Base-by-base conservation (phyloP, 2,888 invertebrate genomes). In the Acrobasis suavella region DNA sequence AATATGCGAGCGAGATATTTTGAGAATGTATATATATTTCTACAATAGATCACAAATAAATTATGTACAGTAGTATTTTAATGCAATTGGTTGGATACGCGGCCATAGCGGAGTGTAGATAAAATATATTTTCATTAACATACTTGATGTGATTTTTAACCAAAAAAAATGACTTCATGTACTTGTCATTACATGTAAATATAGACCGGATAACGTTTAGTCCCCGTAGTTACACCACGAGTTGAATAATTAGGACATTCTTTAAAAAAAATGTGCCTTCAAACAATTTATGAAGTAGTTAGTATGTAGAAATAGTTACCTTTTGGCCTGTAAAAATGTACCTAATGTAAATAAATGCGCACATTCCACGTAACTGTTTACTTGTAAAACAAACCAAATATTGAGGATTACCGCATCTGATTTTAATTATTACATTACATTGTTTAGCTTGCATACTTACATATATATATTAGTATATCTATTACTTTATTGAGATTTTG, bases 111-210 rank as follows among this genome's bases (percentile, higher is more conserved):
- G 80, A 82, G 82, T 83, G 78, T 88, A 88, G 83, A 78, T 80
- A 77, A 69, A 75, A 72, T 83, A 85, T 86, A 85, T 88, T 88
- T 87, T 86, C 85, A 84, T 72, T 89, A 88, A 81, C 78, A 81
- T 85, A 86, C 82, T 86, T 84, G 81, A 87, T 89, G 91, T 91
- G 91, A 91, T 91, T 88, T 85, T 81, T 89, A 90, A 89, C 90
- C 89, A 91, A 91, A 90, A 78, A 83, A 77, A 82, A 77, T 78
- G 69, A 86, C 83, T 82, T 84, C 85, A 65, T 56, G 77, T 77
- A 76, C 79, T 82, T 80, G 78, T 82, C 80, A 83, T 82, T 80
- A 79, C 81, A 75, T 85, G 83, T 85, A 84, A 83, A 85, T 85
- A 85, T 56, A 22, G 42, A 17, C 16, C 39, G 39, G 39, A 39